Base-by-base conservation (phyloP, 2,888 invertebrate genomes). In the Calameuta pallipes region DNA sequence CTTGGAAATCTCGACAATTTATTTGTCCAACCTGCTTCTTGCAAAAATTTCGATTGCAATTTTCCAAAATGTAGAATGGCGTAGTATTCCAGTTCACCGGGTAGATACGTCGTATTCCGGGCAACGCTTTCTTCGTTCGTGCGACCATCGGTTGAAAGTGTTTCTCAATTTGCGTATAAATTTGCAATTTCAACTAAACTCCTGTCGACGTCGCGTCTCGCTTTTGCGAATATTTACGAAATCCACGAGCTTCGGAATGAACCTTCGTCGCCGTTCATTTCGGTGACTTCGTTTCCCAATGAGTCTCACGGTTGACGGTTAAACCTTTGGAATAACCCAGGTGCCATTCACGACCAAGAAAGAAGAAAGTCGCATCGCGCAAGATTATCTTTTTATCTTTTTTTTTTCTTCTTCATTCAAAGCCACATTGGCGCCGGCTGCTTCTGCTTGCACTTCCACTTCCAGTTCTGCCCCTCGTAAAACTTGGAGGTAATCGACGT, bases 101-200 rank as follows among this genome's bases (percentile, higher is more conserved):
- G 41, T 37, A 37, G 37, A 37, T 1, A 1, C 1, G 4, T 15
- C 37, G 15, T 37, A 13, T 37, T 13, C 15, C 37, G 37, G 79
- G 75, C 74, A 75, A 75, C 79, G 81, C 82, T 83, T 81, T 83
- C 83, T 82, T 83, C 80, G 78, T 81, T 56, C 82, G 81, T 80
- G 81, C 80, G 80, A 83, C 76, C 75, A 79, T 75, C 69, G 78
- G 79, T 80, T 76, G 83, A 83, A 83, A 83, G 83, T 80, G 78
- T 71, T 80, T 82, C 78, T 79, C 79, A 82, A 81, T 80, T 82
- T 71, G 11, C 41, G 6, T 23, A 6, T 41, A 6, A 6, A 41
- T 41, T 41, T 41, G 41, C 41, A 41, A 41, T 41, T 41, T 23
- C 56, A 56, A 23, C 23, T 23, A 9, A 23, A 56, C 56, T 56